Evolutionary conservation across 2,797 vertebrate species (phyloP).

Genomic region (Micropoecilia bifurca): DNA sequence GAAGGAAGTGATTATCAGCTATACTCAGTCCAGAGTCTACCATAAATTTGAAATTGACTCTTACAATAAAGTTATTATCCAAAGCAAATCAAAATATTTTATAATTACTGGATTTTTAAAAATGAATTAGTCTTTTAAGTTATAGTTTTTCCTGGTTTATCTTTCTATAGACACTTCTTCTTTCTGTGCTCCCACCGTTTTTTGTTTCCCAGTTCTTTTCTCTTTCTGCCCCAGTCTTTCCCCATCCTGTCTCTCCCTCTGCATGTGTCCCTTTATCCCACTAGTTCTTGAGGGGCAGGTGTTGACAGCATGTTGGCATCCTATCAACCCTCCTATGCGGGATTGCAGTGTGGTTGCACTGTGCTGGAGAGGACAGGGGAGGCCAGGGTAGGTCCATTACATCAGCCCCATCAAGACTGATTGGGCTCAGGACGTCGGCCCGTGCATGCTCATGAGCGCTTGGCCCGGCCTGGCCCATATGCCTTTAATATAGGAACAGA

Average conservation of each 20-base stretch:
- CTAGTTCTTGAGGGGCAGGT: slow-evolving; percentile 69
- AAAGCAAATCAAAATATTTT: neutral
- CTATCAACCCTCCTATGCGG: slow-evolving; percentile 68
- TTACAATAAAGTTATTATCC: neutral
- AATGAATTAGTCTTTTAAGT: neutral
- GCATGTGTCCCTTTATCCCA: slow-evolving; percentile 67
- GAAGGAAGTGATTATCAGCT: neutral
- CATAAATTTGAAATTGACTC: neutral
- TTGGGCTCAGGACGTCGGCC: slow-evolving; percentile 74
- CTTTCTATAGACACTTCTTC: neutral
- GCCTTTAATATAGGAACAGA: slow-evolving; percentile 85
- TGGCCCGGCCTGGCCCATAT: slow-evolving; percentile 77
- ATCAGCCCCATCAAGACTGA: slow-evolving; percentile 84
- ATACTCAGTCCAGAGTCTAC: neutral
- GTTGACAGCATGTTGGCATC: slow-evolving; percentile 80
- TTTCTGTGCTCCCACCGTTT: slow-evolving; percentile 12
- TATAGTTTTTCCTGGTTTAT: neutral
- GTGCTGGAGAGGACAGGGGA: slow-evolving; percentile 68
- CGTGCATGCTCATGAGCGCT: slow-evolving; percentile 64
- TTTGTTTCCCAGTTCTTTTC: slow-evolving; percentile 2
- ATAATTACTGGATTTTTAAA: neutral
- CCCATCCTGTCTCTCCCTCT: slow-evolving; percentile 43
- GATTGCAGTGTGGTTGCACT: slow-evolving; percentile 57
- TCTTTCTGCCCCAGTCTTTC: slow-evolving; percentile 29
- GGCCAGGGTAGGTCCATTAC: slow-evolving; percentile 80